Base-by-base conservation (phyloP, 2,888 invertebrate genomes). In the Choreutis nemorana region DNA sequence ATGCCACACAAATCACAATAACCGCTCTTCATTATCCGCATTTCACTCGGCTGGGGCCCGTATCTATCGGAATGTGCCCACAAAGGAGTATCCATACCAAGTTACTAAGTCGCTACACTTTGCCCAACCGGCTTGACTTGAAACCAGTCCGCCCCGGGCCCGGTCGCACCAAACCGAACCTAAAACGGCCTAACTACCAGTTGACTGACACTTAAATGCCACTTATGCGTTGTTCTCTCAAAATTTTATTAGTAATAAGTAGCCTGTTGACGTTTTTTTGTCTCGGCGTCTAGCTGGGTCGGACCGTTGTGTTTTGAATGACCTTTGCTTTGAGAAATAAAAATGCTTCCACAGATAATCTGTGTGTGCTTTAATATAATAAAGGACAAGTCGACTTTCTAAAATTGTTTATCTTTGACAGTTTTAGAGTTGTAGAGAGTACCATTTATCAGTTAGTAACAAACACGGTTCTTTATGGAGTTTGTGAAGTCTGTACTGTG, bases 171-270 rank as follows among this genome's bases (percentile, higher is more conserved):
- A 31, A 9, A 28, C 39, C 48, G 39, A 32, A 44, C 31, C 37
- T 50, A 47, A 56, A 75, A 73, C 50, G 55, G 31, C 66, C 29
- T 58, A 78, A 62, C 45, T 39, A 44, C 68, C 70, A 62, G 72
- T 77, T 73, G 73, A 77, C 71, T 75, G 77, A 75, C 77, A 73
- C 72, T 52, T 68, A 65, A 71, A 71, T 72, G 63, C 73, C 71
- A 72, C 64, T 73, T 66, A 73, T 44, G 57, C 55, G 64, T 58
- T 67, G 64, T 70, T 66, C 64, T 59, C 59, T 67, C 62, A 53
- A 77, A 72, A 54, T 63, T 66, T 71, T 73, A 75, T 73, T 65
- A 54, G 55, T 68, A 55, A 52, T 65, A 71, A 72, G 70, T 67
- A 71, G 63, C 61, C 44, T 57, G 61, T 56, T 55, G 51, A 52